Base-by-base conservation (phyloP, 1,140 invertebrate genomes). In the Calosoma granatense region DNA sequence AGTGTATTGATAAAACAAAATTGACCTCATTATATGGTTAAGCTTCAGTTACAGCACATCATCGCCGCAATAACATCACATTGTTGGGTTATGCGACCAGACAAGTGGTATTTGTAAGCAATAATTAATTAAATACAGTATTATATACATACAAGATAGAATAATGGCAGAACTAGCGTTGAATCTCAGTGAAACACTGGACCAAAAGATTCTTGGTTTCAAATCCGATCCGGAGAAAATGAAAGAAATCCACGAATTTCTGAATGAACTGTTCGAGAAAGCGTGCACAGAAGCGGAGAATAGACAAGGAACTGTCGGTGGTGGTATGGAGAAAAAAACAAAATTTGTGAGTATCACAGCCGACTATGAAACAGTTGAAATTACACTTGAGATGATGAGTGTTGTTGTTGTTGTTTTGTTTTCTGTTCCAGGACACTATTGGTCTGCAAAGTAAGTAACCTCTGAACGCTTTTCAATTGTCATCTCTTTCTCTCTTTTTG, bases 211-310 rank as follows among this genome's bases (percentile, higher is more conserved):
- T 17, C 17, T 47, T 9, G 17, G 9, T 12, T 47, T 47, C 17
- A 47, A 47, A 47, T 47, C 41, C 41, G 41, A 47, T 47, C 41
- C 41, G 15, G 41, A 47, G 6, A 47, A 47, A 47, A 47, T 47
- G 41, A 47, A 47, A 47, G 41, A 47, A 4, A 47, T 47, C 17
- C 41, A 47, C 17, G 41, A 17, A 4, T 47, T 47, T 17, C 17
- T 47, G 17, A 47, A 47, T 47, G 41, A 47, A 4, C 17, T 47
- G 15, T 47, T 47, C 17, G 41, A 47, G 6, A 47, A 47, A 17
- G 41, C 41, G 4, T 47, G 41, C 15, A 47, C 17, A 12, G 41
- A 47, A 17, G 41, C 41, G 9, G 41, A 47, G 15, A 47, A 17
- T 17, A 6, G 41, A 17, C 41, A 47, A 47, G 17, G 26, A 30